Evolutionary conservation across 1,140 invertebrate genomes (phyloP).

Genomic region (Muscidifurax raptorellus): DNA sequence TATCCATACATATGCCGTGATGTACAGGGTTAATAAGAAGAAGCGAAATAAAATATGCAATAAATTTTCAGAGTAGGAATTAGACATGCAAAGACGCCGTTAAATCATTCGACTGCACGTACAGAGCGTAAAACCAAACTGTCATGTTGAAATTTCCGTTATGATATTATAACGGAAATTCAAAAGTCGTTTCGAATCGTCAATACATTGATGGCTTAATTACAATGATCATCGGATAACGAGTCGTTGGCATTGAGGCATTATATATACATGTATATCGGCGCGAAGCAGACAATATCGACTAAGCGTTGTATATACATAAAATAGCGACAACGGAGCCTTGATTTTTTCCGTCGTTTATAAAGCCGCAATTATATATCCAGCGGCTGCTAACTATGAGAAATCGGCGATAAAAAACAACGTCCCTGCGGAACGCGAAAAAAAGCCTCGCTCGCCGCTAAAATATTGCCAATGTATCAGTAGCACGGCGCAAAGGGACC

Average conservation of each 20-base stretch:
- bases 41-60: not conserved
- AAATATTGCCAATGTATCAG: conserved; percentile 59
- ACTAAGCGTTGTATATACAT: not conserved
- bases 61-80: not conserved
- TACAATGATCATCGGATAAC: not conserved
- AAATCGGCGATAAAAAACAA: conserved; percentile 60
- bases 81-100: not conserved
- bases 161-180: not conserved
- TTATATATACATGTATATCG: too few species aligned
- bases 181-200: not conserved
- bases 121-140: not conserved
- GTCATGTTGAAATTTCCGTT: not conserved
- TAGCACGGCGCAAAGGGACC: not conserved
- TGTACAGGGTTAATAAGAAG: too few species aligned
- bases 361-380: not conserved
- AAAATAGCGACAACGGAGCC: not conserved
- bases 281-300: not conserved
- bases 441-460: conserved; percentile 46
- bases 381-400: conserved; percentile 51
- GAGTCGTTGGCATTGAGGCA: not conserved
- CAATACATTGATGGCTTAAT: not conserved
- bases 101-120: not conserved
- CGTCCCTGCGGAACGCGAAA: conserved; percentile 55
- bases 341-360: conserved; percentile 12
- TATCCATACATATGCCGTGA: not conserved